Evolutionary conservation across 2,888 invertebrate species (phyloP), one percentile per base, ranked within the genome.

Genomic region (Polia nebulosa): DNA sequence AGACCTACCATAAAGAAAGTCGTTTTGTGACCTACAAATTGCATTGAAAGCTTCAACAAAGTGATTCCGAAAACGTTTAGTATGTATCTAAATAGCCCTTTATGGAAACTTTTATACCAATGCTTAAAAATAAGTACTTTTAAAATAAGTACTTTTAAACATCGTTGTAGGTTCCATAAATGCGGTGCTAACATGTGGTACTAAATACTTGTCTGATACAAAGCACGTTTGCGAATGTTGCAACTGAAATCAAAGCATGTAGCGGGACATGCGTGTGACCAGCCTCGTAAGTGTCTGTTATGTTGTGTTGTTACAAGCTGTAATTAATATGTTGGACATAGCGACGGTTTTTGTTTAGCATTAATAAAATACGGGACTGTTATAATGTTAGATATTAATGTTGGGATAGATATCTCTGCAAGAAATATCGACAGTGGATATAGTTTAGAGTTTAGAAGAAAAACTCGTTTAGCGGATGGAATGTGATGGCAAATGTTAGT

Each of bases 221-320:
- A 45, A 39, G 39, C 13, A 17, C n/a, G 58, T 56, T 56, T 55
- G 41, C 58, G 39, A 55, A 66, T 45, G 39, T 51, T 51, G 61
- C 36, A 4, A 55, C 72, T 58, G 62, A 62, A 72, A 72, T 55
- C 57, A 51, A 49, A 41, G 61, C 51, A 58, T 49, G 34, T 57
- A 57, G 11, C 45, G 74, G 63, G 17, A 41, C 25, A 22, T 29
- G 20, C n/a, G 7, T 32, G 36, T 41, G 55, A 62, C 57, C 41
- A 11, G 58, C 36, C 5, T 58, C 41, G 71, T 36, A 41, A 32
- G 52, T 20, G 55, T 32, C 17, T 17, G 39, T n/a, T n/a, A n/a
- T n/a, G n/a, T n/a, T n/a, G n/a, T n/a, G n/a, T n/a, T n/a, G n/a
- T n/a, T n/a, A n/a, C n/a, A n/a, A n/a, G n/a, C n/a, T n/a, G n/a